phyloP scores from a whole-genome alignment of 2,797 vertebrate species.

The Lithobates sylvaticus region DNA sequence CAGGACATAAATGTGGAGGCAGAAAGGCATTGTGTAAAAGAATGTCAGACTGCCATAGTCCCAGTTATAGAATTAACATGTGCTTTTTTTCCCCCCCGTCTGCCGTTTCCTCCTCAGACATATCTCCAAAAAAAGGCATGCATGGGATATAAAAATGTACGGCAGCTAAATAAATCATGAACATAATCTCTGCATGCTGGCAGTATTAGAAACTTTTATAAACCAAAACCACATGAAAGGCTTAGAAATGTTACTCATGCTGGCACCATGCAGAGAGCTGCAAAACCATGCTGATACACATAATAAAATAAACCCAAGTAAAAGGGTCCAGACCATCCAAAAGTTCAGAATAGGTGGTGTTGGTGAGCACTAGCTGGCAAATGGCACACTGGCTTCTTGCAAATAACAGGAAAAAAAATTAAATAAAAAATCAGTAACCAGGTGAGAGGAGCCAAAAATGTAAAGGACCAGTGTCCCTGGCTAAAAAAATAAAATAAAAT shows the following conservation, averaged over 20 bases:
- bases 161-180: neutral
- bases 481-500: too few relatives aligned
- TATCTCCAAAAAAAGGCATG: constrained; percentile 7
- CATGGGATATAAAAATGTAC: neutral
- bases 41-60: neutral
- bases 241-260: neutral
- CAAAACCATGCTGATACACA: neutral
- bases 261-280: neutral
- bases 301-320: too few relatives aligned
- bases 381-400: too few relatives aligned
- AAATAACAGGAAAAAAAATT: too few relatives aligned
- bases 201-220: neutral
- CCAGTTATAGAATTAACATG: neutral
- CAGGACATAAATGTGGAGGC: neutral
- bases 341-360: too few relatives aligned
- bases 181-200: neutral
- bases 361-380: too few relatives aligned
- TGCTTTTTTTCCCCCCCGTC: neutral
- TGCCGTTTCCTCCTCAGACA: neutral
- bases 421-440: too few relatives aligned
- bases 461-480: too few relatives aligned
- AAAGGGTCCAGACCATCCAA: too few relatives aligned
- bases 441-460: too few relatives aligned
- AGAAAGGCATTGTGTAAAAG: neutral
- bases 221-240: neutral